A percentile compares a stretch with the other conserved stretches of the same genome.
Evolutionary conservation across 92 coral and sea anemone genomes (phyloP).

Genomic region (Pocillopora grandis): DNA sequence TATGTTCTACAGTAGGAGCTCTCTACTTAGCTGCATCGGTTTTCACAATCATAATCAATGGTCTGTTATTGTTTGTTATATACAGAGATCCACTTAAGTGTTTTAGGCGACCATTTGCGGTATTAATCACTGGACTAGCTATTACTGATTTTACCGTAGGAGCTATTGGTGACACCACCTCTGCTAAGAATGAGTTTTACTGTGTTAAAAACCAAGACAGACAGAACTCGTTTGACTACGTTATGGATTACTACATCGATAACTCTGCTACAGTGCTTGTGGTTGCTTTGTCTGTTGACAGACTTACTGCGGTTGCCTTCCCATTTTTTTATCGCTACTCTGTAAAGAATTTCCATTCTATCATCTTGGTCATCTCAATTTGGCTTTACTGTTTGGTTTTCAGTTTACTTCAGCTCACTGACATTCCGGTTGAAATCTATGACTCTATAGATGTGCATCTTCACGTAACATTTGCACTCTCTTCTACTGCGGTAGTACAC

Average conservation of each 20-base stretch:
- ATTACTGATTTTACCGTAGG: conserved; percentile 51
- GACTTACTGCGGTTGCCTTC: conserved; percentile 37
- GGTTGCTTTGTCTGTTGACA: conserved; percentile 41
- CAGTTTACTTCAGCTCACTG: conserved; percentile 45
- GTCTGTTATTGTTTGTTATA: conserved; percentile 48
- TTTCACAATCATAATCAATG: conserved; percentile 25
- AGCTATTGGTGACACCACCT: conserved; percentile 48
- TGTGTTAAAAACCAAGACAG: conserved; percentile 30
- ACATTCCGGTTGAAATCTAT: conserved; percentile 34
- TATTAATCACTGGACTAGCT: conserved; percentile 46
- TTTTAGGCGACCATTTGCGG: conserved; percentile 54
- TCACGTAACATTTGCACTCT: conserved; percentile 48
- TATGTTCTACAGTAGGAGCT: conserved; percentile 19
- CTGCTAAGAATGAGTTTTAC: conserved; percentile 34
- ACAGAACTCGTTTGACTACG: conserved; percentile 31
- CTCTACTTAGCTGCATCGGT: conserved; percentile 17
- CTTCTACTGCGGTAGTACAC: conserved; percentile 28
- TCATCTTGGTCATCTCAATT: conserved; percentile 1
- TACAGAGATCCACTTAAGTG: conserved; percentile 54
- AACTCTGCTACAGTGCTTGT: conserved; percentile 55
- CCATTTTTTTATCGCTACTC: conserved; percentile 46
- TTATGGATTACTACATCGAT: conserved; percentile 44
- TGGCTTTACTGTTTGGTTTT: conserved; percentile 47
- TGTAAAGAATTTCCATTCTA: conserved; percentile 12
- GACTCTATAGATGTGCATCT: conserved; percentile 44